Evolutionary conservation across 2,797 vertebrate genomes (phyloP), one percentile per base, ranked within the genome.

Genomic region (Hemibagrus guttatus): DNA sequence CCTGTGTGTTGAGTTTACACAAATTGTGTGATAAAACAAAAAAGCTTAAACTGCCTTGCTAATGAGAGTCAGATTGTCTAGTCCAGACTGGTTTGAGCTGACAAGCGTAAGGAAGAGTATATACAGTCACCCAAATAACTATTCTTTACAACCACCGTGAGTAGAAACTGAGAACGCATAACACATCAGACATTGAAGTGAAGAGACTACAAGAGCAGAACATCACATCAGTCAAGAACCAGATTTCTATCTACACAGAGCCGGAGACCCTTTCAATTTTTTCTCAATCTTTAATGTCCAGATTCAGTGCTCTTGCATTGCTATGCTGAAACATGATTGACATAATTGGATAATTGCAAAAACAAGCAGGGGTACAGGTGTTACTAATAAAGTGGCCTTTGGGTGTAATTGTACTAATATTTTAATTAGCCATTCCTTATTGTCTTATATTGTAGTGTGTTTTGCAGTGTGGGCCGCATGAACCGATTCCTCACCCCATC

Each of bases 401-500:
- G 49, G 19, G n/a, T 19, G 3, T 19, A 54, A 9, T 8, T 54
- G 49, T 28, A 74, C 12, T 74, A 49, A 49, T 4, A 16, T 49
- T 46, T 49, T 28, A 16, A 17, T n/a, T 19, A 46, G 12, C 6
- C 11, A 46, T 42, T 74, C 2, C 5, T 74, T n/a, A 52, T 52
- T 52, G 26, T 0, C 13, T 49, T 52, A 74, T 74, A 52, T 6
- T 35, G 8, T 0, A 76, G 5, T 21, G 7, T 56, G 21, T 28
- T 17, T 68, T 52, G 49, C 46, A 42, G 14, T 71, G n/a, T 17
- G 6, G 49, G 19, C 23, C 46, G 39, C 12, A 12, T 74, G 28
- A 26, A 13, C 21, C 5, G 42, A 23, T 69, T 59, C 39, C 96
- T 95, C 89, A 98, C 97, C 97, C 97, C 97, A 98, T 90, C 96